These are phyloP conservation scores for Stigmatopora argus DNA, from an alignment of 2,113 vertebrate genomes.

Conservation along the genomic window DNA sequence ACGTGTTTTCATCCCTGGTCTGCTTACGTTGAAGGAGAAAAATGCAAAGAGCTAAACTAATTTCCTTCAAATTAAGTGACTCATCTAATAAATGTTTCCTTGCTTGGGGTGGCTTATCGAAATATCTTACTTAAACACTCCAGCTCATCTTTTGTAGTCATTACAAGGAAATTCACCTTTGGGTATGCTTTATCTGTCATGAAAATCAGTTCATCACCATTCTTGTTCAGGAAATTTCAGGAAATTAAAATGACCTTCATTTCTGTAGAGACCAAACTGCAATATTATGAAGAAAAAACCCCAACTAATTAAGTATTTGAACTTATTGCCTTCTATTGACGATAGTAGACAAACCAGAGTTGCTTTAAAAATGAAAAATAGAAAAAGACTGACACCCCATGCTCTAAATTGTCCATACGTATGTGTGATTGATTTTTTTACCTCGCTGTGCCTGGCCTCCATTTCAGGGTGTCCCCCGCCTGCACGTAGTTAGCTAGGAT, in stretches of 20 bases:
- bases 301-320: no score
- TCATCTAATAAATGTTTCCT: neutral
- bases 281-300: no score
- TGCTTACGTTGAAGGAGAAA: no score
- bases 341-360: neutral
- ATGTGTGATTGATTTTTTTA: no score
- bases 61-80: neutral
- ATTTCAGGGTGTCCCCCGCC: no score
- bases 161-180: constrained; percentile 36
- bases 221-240: constrained; percentile 31
- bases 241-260: constrained; percentile 34
- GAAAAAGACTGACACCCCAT: no score
- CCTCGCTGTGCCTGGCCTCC: no score
- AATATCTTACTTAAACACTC: constrained; percentile 5
- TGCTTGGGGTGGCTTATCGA: neutral
- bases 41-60: neutral
- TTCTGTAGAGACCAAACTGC: no score
- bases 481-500: no score
- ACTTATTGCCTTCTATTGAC: neutral
- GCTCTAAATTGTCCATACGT: neutral
- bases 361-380: neutral
- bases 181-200: constrained; percentile 22
- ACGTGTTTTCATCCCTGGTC: no score
- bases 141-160: constrained; percentile 29
- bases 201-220: constrained; percentile 14